Evolutionary conservation across 2,113 vertebrate species (phyloP).

Genomic region (Rhineura floridana): DNA sequence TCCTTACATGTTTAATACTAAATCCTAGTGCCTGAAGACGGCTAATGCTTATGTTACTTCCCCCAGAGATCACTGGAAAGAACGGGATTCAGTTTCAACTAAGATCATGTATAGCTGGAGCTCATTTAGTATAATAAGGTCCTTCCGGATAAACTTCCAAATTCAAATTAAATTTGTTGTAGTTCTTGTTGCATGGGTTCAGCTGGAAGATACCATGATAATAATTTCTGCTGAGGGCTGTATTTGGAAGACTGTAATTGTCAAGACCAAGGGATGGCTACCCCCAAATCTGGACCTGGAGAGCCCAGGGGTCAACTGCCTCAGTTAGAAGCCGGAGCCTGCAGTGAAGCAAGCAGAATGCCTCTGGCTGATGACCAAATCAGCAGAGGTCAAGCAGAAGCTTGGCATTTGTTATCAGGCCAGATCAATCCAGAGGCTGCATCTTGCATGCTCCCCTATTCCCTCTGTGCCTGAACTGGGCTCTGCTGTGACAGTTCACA

Average conservation of each 20-base stretch:
- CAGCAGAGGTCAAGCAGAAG: neutral
- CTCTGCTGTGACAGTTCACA: neutral
- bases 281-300: neutral
- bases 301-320: neutral
- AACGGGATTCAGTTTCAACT: too few relatives aligned
- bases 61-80: too few relatives aligned
- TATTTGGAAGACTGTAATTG: neutral
- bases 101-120: neutral
- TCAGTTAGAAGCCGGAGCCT: neutral
- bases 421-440: neutral
- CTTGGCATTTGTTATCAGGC: neutral
- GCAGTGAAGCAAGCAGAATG: neutral
- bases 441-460: neutral
- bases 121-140: too few relatives aligned
- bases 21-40: too few relatives aligned
- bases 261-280: neutral
- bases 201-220: too few relatives aligned
- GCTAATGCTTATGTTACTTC: too few relatives aligned
- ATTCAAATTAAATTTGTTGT: too few relatives aligned
- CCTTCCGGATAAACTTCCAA: too few relatives aligned
- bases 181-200: too few relatives aligned
- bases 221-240: too few relatives aligned
- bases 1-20: too few relatives aligned
- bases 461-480: neutral
- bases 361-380: neutral